Base-by-base conservation (phyloP, 2,888 invertebrate species). In the Lycaena phlaeas region DNA sequence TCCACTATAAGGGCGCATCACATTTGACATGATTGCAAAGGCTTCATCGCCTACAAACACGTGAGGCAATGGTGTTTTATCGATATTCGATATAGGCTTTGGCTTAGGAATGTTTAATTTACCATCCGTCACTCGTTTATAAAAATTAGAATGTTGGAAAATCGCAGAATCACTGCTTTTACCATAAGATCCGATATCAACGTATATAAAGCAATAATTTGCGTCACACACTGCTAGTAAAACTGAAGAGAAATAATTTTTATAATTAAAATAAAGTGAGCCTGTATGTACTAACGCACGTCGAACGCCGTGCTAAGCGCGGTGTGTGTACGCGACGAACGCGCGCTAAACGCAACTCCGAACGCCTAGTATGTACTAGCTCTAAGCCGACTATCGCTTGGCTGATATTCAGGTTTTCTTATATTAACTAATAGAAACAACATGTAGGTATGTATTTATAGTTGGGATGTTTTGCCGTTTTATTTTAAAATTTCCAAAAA, bases 31-130 rank as follows among this genome's bases (percentile, higher is more conserved):
- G 4, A 44, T n/a, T 27, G 38, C 41, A 38, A 41, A 38, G 15
- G 37, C 37, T 40, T 43, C 36, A 40, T 40, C 39, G 27, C 42
- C 41, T 12, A 44, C 42, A 17, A 39, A 15, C 4, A 41, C 42
- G 40, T 42, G 28, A 42, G 42, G 42, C 25, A 42, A 29, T 40
- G 40, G 37, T 31, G 40, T 45, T 36, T 9, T 27, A 15, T 40
- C 29, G 25, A 36, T 27, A 25, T 43, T 29, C 14, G 36, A 29
- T 29, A 43, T 36, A n/a, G 36, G 40, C 25, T 28, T 36, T 9
- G 40, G 43, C 6, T 36, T 36, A 29, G 43, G 43, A 26, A 43
- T 43, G 26, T 43, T 40, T 15, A 43, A 36, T 36, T 36, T 17
- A 40, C 10, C 15, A 25, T 29, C 36, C 12, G 14, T 40, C 25